Conservation (phyloP, 2,113 vertebrate species). For the Chascanopsetta lugubris region DNA sequence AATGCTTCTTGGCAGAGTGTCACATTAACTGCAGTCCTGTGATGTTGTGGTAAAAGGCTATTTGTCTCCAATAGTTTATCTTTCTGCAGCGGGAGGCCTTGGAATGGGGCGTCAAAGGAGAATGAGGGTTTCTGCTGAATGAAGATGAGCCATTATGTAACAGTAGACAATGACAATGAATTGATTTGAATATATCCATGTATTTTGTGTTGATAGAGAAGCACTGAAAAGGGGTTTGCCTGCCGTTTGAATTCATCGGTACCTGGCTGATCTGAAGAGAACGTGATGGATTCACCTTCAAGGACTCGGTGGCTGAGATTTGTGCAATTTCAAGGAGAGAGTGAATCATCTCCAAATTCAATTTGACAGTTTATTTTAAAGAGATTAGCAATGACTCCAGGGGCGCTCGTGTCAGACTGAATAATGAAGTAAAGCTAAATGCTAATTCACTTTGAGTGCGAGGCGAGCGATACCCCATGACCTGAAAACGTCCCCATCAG, state of each 20-base stretch:
- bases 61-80: constrained; percentile 18
- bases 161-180: not conserved
- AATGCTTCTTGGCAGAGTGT: constrained; percentile 34
- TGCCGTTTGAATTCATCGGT: not conserved
- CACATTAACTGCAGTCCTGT: constrained; percentile 32
- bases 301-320: constrained; percentile 11
- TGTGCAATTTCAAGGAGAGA: constrained; percentile 34
- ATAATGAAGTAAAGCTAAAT: constrained; percentile 54
- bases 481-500: constrained; percentile 47
- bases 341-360: constrained; percentile 34
- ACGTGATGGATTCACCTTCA: constrained; percentile 10
- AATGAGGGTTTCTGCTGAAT: constrained; percentile 2
- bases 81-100: constrained; percentile 5
- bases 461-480: constrained; percentile 34
- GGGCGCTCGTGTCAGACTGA: constrained; percentile 32
- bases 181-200: not conserved
- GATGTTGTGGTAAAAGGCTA: constrained; percentile 21
- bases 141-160: not conserved
- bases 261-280: not conserved
- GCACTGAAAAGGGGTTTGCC: not conserved
- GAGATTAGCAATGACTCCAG: constrained; percentile 34
- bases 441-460: constrained; percentile 51
- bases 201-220: not conserved
- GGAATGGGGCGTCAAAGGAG: constrained; percentile 14
- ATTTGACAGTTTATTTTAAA: constrained; percentile 46